Evolutionary conservation across 1,140 invertebrate genomes (phyloP).

Genomic region (Druon quercuslanigerum): DNA sequence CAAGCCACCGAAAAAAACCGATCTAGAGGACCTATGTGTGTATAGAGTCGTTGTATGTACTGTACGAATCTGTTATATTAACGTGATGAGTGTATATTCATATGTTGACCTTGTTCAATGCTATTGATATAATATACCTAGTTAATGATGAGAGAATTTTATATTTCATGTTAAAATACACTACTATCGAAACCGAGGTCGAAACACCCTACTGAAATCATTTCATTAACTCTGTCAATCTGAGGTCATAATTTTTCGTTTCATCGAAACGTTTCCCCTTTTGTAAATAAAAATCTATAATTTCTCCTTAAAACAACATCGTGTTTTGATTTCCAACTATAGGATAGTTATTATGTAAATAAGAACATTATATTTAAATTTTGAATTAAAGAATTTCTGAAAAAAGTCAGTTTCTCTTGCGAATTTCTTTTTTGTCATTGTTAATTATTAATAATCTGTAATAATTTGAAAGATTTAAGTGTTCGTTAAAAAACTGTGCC

Average conservation of each 20-base stretch:
- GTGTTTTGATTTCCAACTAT: too few relatives aligned
- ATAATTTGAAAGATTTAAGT: too few relatives aligned
- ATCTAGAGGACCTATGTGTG: constrained; percentile 50
- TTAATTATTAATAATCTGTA: too few relatives aligned
- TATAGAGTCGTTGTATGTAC: constrained; percentile 63
- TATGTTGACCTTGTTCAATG: constrained; percentile 69
- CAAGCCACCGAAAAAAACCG: constrained; percentile 36
- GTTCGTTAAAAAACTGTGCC: too few relatives aligned
- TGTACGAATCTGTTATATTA: constrained; percentile 57
- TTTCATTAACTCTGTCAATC: constrained; percentile 53
- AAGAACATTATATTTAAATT: too few relatives aligned
- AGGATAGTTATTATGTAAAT: too few relatives aligned
- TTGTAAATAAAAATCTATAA: constrained; percentile 62
- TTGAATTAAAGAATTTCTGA: too few relatives aligned
- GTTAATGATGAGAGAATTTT: constrained; percentile 72
- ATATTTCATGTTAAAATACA: constrained; percentile 71
- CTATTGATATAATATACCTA: constrained; percentile 61
- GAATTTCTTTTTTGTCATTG: too few relatives aligned
- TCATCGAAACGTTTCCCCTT: constrained; percentile 50
- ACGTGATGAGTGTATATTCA: constrained; percentile 72
- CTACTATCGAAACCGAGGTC: constrained; percentile 38
- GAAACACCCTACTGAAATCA: constrained; percentile 55
- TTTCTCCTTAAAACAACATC: constrained; percentile 40
- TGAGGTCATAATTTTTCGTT: constrained; percentile 50
- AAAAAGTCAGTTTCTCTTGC: too few relatives aligned